Evolutionary conservation across 2,797 vertebrate genomes (phyloP).

Genomic region (Hylomyscus alleni): DNA sequence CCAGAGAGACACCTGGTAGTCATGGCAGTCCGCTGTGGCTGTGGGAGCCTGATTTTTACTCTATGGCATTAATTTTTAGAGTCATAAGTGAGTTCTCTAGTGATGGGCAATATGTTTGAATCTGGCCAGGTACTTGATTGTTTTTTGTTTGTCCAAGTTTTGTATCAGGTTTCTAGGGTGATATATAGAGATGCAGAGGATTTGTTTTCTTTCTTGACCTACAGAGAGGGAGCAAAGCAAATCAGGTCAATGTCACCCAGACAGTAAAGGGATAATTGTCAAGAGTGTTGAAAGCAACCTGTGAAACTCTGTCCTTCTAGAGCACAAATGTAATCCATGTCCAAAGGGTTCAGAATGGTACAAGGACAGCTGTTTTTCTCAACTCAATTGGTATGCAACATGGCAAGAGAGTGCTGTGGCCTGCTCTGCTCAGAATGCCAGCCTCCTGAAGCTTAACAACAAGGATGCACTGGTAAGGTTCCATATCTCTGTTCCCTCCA

Average conservation of each 20-base stretch:
- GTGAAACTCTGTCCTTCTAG: conserved; percentile 54
- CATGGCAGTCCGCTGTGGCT: background rate
- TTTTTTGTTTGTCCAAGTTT: background rate
- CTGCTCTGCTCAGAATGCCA: conserved; percentile 67
- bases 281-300: background rate
- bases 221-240: background rate
- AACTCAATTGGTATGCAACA: fast-evolving
- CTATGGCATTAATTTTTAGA: conserved; percentile 10
- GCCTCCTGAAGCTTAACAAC: conserved; percentile 64
- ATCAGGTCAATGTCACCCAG: background rate
- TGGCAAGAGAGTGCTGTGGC: background rate
- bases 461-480: conserved; percentile 50
- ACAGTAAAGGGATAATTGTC: background rate
- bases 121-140: background rate
- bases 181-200: background rate
- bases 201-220: background rate
- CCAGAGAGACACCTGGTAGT: background rate
- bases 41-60: background rate
- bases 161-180: background rate
- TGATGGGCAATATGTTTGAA: background rate
- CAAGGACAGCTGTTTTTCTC: conserved; percentile 42
- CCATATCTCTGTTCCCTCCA: background rate
- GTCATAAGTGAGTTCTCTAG: background rate
- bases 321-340: conserved; percentile 79
- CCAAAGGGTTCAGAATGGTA: conserved; percentile 67